Evolutionary conservation across 2,113 vertebrate species (phyloP).

Genomic region (Perognathus longimembris): DNA sequence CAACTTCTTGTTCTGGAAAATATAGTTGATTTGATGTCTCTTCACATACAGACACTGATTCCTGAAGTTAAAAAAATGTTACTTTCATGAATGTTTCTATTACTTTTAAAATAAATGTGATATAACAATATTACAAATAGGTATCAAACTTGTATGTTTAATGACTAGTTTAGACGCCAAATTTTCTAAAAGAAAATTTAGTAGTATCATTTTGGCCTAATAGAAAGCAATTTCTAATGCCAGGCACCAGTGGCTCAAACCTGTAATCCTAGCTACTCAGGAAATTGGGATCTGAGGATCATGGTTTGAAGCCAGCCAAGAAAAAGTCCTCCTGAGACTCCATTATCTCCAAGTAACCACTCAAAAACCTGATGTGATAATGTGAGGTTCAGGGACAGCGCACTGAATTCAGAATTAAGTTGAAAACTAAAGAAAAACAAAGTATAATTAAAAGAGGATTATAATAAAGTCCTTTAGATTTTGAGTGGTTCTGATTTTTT

Average conservation of each 20-base stretch:
- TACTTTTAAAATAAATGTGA: slow-evolving; percentile 5
- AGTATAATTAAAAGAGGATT: no score
- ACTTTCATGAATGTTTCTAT: background rate
- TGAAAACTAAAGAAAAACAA: no score
- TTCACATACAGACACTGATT: slow-evolving; percentile 65
- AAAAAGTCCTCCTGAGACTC: no score
- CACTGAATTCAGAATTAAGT: no score
- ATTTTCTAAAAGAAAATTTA: background rate
- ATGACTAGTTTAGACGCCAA: background rate
- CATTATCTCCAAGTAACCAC: no score
- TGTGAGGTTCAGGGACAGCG: background rate
- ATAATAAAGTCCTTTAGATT: background rate
- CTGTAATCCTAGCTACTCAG: no score
- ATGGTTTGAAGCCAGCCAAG: no score
- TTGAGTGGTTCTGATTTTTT: background rate
- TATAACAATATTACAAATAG: background rate
- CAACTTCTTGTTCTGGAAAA: slow-evolving; percentile 90
- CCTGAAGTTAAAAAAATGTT: slow-evolving; percentile 82
- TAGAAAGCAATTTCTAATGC: background rate
- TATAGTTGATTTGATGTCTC: slow-evolving; percentile 70
- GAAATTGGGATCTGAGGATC: no score
- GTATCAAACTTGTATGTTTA: background rate
- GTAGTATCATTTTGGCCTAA: background rate
- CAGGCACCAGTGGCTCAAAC: no score
- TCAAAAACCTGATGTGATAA: no score